Conservation (phyloP, 2,888 invertebrate genomes). For the Tinea pellionella region DNA sequence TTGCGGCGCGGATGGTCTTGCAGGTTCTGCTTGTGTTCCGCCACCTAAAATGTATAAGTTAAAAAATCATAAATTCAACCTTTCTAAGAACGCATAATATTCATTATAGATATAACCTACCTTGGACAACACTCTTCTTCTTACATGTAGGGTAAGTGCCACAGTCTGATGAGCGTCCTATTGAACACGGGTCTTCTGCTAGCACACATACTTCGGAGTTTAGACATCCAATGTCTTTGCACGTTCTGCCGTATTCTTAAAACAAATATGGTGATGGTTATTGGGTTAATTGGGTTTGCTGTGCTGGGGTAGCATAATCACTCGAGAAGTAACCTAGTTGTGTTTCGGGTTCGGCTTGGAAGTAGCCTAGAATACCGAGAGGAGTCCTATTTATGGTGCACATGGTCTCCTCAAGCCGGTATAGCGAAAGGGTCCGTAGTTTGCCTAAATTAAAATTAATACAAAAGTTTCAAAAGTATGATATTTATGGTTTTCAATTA, state of each 20-base stretch:
- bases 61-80: neutral
- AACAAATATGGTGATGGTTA: conserved; percentile 23
- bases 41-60: conserved; percentile 32
- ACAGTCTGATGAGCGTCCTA: conserved; percentile 68
- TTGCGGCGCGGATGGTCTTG: conserved; percentile 32
- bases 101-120: conserved; percentile 24
- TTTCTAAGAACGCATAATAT: neutral
- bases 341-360: no score
- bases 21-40: conserved; percentile 39
- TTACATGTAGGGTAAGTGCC: conserved; percentile 77
- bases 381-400: no score
- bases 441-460: no score
- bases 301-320: no score
- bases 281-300: no score
- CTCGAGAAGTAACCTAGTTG: no score
- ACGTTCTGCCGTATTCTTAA: conserved; percentile 82
- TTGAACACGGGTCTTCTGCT: conserved; percentile 77
- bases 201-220: conserved; percentile 78
- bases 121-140: conserved; percentile 65
- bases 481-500: neutral
- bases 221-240: conserved; percentile 82
- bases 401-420: no score
- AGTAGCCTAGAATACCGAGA: no score
- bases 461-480: neutral
- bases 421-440: no score